Evolutionary conservation across 1,140 invertebrate genomes (phyloP).

Genomic region (Chrysomallon squamiferum): DNA sequence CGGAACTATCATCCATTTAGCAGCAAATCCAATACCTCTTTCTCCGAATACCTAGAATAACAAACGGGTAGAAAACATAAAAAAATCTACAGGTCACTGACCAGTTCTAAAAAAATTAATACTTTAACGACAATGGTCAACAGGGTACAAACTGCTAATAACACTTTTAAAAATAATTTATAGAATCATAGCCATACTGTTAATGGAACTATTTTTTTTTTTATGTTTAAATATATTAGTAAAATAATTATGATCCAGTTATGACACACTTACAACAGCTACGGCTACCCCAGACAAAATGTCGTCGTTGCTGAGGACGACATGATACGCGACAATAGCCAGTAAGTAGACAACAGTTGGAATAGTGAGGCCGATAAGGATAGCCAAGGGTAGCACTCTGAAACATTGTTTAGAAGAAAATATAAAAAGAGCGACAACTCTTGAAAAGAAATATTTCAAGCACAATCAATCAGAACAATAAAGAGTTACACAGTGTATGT

Average conservation of each 20-base stretch:
- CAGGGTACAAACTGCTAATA: too few species aligned
- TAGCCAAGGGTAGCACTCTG: conserved; percentile 21
- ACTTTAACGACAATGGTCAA: too few species aligned
- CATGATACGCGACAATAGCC: conserved; percentile 23
- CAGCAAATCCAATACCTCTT: conserved; percentile 2
- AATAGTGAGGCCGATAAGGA: conserved; percentile 12
- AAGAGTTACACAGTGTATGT: too few species aligned
- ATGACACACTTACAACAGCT: conserved; percentile 24
- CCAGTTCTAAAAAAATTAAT: too few species aligned
- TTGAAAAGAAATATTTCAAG: neutral
- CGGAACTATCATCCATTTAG: conserved; percentile 16
- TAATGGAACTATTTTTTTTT: too few species aligned
- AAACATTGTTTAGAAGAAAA: neutral
- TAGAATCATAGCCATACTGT: too few species aligned
- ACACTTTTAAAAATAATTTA: too few species aligned
- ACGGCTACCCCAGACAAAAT: conserved; percentile 24
- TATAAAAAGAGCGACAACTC: neutral
- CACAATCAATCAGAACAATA: too few species aligned
- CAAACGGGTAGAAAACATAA: too few species aligned
- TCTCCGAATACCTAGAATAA: conserved; percentile 21
- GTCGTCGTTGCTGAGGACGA: conserved; percentile 15
- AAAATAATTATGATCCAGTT: too few species aligned
- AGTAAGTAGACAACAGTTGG: conserved; percentile 14
- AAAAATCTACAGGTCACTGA: too few species aligned
- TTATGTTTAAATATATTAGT: too few species aligned